Evolutionary conservation across 2,888 invertebrate genomes (phyloP), one percentile per base, ranked within the genome.

Genomic region (Bugulina stolonifera): DNA sequence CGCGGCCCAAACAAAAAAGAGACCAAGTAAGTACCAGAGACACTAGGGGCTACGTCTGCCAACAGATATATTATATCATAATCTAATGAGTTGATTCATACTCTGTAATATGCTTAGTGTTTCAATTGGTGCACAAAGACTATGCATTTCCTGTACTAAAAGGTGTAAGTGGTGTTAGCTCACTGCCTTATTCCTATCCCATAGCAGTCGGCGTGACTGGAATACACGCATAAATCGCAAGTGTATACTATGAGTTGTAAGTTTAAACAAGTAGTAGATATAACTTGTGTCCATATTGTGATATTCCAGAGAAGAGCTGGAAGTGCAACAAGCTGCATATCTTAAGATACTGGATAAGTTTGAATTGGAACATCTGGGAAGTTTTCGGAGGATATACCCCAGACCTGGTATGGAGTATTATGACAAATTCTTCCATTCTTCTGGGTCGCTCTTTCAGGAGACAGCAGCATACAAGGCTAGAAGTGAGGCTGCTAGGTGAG

Each of bases 401-500:
- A 54, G 69, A 2, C 76, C 79, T 1, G 80, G 78, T 57, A 73
- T 73, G 1, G 83, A 83, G 29, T 82, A 81, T 72, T 85, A 85
- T 74, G 82, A 84, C 70, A 83, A 83, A 76, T 85, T 77, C 76
- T 83, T 84, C 77, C 80, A 83, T 75, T 81, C 78, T 74, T 82
- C 81, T 73, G 83, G 83, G 23, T 82, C 84, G 0, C 80, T 85
- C 35, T 85, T 83, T 76, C 83, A 85, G 75, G 85, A 85, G 75
- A 85, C 85, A 3, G 83, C 83, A 29, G 82, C 85, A 3, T 84
- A 82, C 75, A 82, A 82, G 76, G 84, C 83, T 14, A 77, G 84
- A 35, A 77, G 80, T 69, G 84, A 85, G 76, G 76, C 81, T 75
- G 84, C 84, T 52, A 82, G 83, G 85, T 84, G 74, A 34, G 74